Evolutionary conservation across 2,888 invertebrate genomes (phyloP).

Genomic region (Dermolepida albohirtum): DNA sequence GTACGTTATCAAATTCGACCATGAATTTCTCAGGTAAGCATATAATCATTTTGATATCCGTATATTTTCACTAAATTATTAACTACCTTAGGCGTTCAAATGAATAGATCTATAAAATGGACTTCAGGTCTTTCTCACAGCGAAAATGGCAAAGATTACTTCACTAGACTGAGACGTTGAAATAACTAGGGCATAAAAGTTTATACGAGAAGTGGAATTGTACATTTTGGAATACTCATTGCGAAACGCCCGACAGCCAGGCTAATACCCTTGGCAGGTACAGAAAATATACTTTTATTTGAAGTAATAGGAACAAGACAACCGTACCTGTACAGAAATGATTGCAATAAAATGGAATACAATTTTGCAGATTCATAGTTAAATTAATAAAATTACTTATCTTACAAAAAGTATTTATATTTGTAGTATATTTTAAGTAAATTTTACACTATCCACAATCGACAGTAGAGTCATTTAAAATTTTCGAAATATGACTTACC

Average conservation of each 20-base stretch:
- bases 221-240: conserved; percentile 23
- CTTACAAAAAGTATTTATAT: no score
- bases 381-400: no score
- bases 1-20: no score
- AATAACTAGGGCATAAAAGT: conserved; percentile 20
- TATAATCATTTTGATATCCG: no score
- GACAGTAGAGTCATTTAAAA: no score
- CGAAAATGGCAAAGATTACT: not conserved
- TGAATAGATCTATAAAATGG: conserved; percentile 12
- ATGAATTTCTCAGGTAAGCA: no score
- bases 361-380: no score
- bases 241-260: conserved; percentile 5
- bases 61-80: no score
- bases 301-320: not conserved
- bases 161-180: not conserved
- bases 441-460: no score
- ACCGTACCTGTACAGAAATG: not conserved
- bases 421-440: no score
- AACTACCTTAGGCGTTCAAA: not conserved
- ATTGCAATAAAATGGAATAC: not conserved
- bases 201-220: conserved; percentile 32
- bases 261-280: conserved; percentile 14
- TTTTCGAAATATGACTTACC: no score
- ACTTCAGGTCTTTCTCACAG: not conserved
- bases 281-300: conserved; percentile 4